Base-by-base conservation (phyloP, 2,888 invertebrate genomes). In the Eilema sororculum region DNA sequence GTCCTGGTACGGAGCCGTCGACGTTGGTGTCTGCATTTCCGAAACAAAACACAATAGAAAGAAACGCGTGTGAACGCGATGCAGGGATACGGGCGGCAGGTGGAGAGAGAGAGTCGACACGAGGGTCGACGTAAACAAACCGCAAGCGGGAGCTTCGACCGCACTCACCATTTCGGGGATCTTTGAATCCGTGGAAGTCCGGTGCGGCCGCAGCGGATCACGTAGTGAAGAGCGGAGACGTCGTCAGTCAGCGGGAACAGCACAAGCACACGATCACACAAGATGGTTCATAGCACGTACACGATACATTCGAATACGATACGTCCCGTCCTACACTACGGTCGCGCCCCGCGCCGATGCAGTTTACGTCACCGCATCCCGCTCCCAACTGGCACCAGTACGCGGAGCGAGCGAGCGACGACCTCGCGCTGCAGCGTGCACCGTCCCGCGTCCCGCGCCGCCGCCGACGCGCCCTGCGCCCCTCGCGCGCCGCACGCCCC, bases 321-420 rank as follows among this genome's bases (percentile, higher is more conserved):
- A 90, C 92, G 93, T 94, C 93, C 93, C 94, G 95, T 93, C 91
- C 95, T 93, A 94, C 94, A 94, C 94, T 95, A 95, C 92, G 92
- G 89, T 91, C 82, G 90, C 93, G 94, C 95, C 93, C 91, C 90
- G 88, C 91, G 94, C 94, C 95, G 93, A 90, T 95, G 95, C 95
- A 95, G 92, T 92, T 91, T 93, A 94, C 95, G 95, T 94, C 95
- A 95, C 95, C 95, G 95, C 95, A 95, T 95, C 95, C 95, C 95
- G 95, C 94, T 95, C 94, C 94, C 93, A 94, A 95, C 95, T 95
- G 94, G 89, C 93, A 77, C 85, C 93, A 77, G 85, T 84, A 79
- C 89, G 88, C 86, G 85, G 78, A 87, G 91, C 90, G 90, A 87
- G 93, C 93, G 94, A 93, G 89, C 94, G 94, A 93, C 94, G 94